Percentiles rank a stretch among this genome's conserved stretches.
Evolutionary conservation across 2,888 invertebrate genomes (phyloP).

Genomic region (Zaprionus bogoriensis): DNA sequence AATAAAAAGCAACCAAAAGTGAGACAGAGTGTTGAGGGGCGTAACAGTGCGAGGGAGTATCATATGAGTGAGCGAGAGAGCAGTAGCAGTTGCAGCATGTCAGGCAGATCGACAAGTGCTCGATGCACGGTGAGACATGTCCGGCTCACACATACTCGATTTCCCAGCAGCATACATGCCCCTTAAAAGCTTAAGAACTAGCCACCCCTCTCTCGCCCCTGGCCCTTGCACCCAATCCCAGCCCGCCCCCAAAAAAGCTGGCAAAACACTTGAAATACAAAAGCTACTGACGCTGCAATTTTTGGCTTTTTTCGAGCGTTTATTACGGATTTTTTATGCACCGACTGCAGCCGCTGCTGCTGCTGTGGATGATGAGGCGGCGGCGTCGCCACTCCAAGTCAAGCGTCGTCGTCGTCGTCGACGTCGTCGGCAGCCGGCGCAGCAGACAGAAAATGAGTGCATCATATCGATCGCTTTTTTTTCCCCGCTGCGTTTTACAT

Average conservation of each 20-base stretch:
- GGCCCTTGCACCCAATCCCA: too few species aligned
- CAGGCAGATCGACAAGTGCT: constrained; percentile 45
- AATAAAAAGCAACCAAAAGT: constrained; percentile 52
- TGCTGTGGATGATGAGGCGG: constrained; percentile 24
- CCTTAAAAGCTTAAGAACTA: too few species aligned
- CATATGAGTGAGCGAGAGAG: constrained; percentile 14
- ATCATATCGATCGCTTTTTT: constrained; percentile 83
- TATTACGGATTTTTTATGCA: constrained; percentile 67
- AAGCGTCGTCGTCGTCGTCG: constrained; percentile 52
- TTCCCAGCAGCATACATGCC: too few species aligned
- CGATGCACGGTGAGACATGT: constrained; percentile 24
- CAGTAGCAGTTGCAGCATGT: constrained; percentile 28
- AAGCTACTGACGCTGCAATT: constrained; percentile 81
- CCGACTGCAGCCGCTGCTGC: constrained; percentile 19
- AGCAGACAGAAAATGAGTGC: constrained; percentile 83
- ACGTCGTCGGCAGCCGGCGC: constrained; percentile 68
- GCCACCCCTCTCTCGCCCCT: too few species aligned
- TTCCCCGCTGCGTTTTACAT: constrained; percentile 68
- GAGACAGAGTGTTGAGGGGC: constrained; percentile 7
- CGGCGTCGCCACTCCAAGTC: constrained; percentile 66
- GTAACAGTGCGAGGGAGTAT: too few species aligned
- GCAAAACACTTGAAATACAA: constrained; percentile 69
- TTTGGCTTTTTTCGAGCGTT: constrained; percentile 79
- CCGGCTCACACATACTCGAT: too few species aligned
- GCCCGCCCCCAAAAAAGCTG: constrained; percentile 13